phyloP scores from a whole-genome alignment of 2,888 invertebrate genomes.

The Pollenia angustigena region DNA sequence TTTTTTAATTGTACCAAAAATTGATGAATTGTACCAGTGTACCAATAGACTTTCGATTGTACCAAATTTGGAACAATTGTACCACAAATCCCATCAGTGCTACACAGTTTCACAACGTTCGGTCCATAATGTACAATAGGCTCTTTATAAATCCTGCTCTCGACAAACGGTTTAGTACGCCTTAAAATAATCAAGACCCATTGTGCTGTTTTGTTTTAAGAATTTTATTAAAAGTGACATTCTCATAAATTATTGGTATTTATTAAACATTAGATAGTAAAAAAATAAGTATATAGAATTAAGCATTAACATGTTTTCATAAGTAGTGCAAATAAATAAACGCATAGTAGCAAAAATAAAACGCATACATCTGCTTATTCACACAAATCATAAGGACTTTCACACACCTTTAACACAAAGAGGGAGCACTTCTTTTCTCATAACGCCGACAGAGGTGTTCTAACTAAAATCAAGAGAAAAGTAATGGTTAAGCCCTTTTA shows the following conservation, averaged over 20 bases:
- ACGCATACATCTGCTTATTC: not conserved
- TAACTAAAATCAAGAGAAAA: not conserved
- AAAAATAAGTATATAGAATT: not conserved
- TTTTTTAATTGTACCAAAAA: no score
- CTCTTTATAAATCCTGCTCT: no score
- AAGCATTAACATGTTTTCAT: not conserved
- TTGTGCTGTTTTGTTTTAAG: slow-evolving; percentile 2
- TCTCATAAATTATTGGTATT: slow-evolving; percentile 37
- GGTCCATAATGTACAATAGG: no score
- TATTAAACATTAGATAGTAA: slow-evolving; percentile 4
- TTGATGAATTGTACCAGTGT: no score
- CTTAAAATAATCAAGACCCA: not conserved
- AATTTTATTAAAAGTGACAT: slow-evolving; percentile 13
- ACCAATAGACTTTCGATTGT: no score
- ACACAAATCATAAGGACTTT: not conserved
- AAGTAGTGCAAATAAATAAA: not conserved
- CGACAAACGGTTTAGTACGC: no score
- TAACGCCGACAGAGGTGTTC: slow-evolving; percentile 5
- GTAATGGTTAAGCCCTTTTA: not conserved
- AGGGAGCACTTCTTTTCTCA: not conserved
- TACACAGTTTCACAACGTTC: no score
- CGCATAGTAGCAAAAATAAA: not conserved
- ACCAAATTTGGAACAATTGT: no score
- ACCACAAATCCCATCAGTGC: no score
- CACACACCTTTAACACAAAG: not conserved